phyloP scores from a whole-genome alignment of 1,140 invertebrate species.

The Euura lappo region DNA sequence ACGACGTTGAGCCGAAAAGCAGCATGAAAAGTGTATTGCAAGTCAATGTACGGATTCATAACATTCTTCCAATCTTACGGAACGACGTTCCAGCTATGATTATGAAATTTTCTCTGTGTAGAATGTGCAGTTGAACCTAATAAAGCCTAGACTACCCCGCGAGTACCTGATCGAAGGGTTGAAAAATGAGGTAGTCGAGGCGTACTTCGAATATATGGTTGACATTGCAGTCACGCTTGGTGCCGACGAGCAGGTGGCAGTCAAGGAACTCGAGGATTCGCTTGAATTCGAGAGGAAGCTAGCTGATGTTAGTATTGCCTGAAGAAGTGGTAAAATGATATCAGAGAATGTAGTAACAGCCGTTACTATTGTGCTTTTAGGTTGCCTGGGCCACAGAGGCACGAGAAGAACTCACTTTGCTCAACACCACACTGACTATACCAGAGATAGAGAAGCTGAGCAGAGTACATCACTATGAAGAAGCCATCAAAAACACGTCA shows the following conservation, averaged over 20 bases:
- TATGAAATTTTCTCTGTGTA: neutral
- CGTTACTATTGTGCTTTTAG: slow-evolving; percentile 54
- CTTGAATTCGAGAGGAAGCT: slow-evolving; percentile 91
- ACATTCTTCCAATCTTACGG: no score
- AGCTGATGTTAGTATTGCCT: slow-evolving; percentile 77
- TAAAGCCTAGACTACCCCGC: slow-evolving; percentile 83
- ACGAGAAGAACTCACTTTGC: slow-evolving; percentile 85
- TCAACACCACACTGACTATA: slow-evolving; percentile 91
- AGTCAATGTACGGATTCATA: slow-evolving; percentile 65
- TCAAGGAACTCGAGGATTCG: slow-evolving; percentile 79
- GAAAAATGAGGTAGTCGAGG: slow-evolving; percentile 77
- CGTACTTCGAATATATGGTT: slow-evolving; percentile 85
- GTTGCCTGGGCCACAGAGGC: slow-evolving; percentile 90
- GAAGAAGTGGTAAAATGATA: slow-evolving; percentile 6
- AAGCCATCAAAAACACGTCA: slow-evolving; percentile 59
- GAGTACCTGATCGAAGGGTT: slow-evolving; percentile 89
- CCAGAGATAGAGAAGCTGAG: slow-evolving; percentile 76
- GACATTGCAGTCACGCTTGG: slow-evolving; percentile 89
- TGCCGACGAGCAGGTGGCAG: slow-evolving; percentile 73
- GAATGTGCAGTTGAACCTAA: slow-evolving; percentile 84
- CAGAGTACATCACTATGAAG: slow-evolving; percentile 79
- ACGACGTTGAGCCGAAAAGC: slow-evolving; percentile 87
- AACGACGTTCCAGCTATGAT: neutral
- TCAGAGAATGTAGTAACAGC: neutral
- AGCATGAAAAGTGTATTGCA: slow-evolving; percentile 84